These are phyloP conservation scores for Martes flavigula DNA, from an alignment of 2,797 vertebrate species.

Conservation along the genomic window DNA sequence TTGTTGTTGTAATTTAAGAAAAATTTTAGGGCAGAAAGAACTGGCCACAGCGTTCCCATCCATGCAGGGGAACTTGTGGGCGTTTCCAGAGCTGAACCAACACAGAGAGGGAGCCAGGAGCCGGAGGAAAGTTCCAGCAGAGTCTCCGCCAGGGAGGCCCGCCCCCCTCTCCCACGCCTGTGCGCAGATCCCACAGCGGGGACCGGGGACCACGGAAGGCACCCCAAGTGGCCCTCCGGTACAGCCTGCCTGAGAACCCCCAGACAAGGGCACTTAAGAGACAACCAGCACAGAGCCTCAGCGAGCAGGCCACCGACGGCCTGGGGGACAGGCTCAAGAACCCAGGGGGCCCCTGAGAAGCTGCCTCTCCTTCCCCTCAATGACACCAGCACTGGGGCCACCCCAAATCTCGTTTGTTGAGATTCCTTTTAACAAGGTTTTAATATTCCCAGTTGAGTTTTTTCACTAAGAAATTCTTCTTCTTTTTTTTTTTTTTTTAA, in stretches of 20 bases:
- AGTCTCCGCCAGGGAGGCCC: neutral
- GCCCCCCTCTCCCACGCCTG: neutral
- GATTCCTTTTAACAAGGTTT: neutral
- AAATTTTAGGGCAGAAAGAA: neutral
- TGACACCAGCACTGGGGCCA: fast-evolving
- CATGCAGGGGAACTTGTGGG: too few relatives aligned
- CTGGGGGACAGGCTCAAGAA: neutral
- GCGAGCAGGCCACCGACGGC: neutral
- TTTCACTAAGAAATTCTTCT: too few relatives aligned
- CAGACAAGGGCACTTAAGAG: fast-evolving
- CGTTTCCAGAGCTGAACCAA: neutral
- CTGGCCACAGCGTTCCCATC: neutral
- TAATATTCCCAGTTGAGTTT: too few relatives aligned
- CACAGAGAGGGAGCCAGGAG: too few relatives aligned
- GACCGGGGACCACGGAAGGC: fast-evolving
- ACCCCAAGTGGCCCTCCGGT: neutral
- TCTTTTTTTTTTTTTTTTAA: too few relatives aligned
- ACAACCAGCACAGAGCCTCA: neutral
- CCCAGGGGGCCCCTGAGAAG: neutral
- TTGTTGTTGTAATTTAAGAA: neutral
- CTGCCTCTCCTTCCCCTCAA: neutral
- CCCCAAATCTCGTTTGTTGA: neutral
- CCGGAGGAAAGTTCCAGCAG: neutral
- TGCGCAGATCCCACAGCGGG: neutral
- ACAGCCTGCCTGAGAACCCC: too few relatives aligned